Evolutionary conservation across 2,888 invertebrate species (phyloP).

Genomic region (Pecten maximus): DNA sequence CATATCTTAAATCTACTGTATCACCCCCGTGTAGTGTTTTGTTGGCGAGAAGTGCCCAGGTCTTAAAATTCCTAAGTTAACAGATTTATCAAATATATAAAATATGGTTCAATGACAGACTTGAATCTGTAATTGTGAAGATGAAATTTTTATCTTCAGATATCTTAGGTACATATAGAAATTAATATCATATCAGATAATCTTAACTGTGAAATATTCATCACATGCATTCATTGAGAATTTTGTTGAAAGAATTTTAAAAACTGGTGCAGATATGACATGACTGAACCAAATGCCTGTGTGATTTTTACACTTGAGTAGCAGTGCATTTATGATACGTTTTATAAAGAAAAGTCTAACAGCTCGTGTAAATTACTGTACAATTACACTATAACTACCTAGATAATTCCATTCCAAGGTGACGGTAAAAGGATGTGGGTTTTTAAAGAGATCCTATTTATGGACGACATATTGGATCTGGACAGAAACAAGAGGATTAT

Average conservation of each 20-base stretch:
- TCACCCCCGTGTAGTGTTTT: neutral
- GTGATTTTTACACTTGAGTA: neutral
- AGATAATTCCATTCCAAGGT: neutral
- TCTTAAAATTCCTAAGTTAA: neutral
- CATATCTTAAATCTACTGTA: neutral
- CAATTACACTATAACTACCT: neutral
- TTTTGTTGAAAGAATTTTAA: neutral
- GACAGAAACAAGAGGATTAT: neutral
- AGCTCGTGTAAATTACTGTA: neutral
- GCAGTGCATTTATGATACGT: neutral
- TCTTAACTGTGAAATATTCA: neutral
- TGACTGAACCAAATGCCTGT: neutral
- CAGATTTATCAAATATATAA: neutral
- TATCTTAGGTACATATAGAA: neutral
- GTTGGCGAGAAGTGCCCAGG: neutral
- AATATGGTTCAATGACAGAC: neutral
- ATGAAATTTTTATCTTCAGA: neutral
- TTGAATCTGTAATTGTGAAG: neutral
- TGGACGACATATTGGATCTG: neutral
- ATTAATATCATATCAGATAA: neutral
- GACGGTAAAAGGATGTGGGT: neutral
- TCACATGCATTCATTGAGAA: neutral
- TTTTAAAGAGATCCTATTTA: neutral
- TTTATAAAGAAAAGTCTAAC: neutral
- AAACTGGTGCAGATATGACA: neutral